Conservation (phyloP, 2,888 invertebrate species). For the Buathra laborator region DNA sequence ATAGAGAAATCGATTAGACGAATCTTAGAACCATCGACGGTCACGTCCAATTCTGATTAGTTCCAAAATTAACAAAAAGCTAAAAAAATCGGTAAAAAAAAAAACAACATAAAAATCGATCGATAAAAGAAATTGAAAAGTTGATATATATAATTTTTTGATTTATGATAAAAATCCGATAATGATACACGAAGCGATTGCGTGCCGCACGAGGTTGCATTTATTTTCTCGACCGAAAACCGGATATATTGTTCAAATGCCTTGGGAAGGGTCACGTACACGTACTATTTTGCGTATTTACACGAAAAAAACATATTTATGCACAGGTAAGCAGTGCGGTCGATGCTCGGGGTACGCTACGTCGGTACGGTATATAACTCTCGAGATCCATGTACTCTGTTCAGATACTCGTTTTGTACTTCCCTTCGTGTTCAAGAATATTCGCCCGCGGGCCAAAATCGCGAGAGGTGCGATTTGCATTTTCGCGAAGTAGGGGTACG, state of each 20-base stretch:
- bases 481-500: slow-evolving; percentile 61
- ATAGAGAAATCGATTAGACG: no score
- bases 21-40: no score
- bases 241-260: slow-evolving; percentile 52
- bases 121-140: background rate
- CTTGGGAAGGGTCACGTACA: slow-evolving; percentile 26
- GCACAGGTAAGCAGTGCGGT: background rate
- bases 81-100: no score
- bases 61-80: no score
- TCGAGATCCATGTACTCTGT: background rate
- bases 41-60: no score
- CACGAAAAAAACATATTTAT: slow-evolving; percentile 16
- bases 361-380: background rate
- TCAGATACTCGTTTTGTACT: background rate
- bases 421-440: slow-evolving; percentile 33
- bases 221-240: slow-evolving; percentile 19
- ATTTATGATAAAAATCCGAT: slow-evolving; percentile 28
- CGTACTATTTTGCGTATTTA: slow-evolving; percentile 45
- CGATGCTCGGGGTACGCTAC: background rate
- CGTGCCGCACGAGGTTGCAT: slow-evolving; percentile 52
- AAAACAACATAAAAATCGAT: background rate
- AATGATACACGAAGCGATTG: slow-evolving; percentile 46
- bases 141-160: slow-evolving; percentile 21
- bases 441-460: slow-evolving; percentile 58
- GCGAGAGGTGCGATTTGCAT: slow-evolving; percentile 68